Conservation (phyloP, 2,113 vertebrate species). For the Alectura lathami region DNA sequence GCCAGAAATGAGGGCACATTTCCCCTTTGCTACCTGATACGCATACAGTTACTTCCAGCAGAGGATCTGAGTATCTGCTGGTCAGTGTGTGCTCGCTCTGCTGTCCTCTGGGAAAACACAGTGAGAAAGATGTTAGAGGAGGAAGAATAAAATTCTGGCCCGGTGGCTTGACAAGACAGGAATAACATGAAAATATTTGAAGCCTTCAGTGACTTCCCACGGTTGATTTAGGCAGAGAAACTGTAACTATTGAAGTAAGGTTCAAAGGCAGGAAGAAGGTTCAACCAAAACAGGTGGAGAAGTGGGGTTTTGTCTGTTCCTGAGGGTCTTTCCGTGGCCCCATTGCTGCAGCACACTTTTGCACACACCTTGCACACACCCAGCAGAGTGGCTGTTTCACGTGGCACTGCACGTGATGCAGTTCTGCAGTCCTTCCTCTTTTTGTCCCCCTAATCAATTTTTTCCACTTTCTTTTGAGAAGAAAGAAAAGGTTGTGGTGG, state of each 20-base stretch:
- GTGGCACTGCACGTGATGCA: not conserved
- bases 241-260: not conserved
- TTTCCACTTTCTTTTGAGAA: constrained; percentile 32
- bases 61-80: not conserved
- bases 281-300: not conserved
- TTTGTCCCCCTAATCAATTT: constrained; percentile 42
- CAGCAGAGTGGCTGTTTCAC: not conserved
- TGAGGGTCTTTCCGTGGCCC: not conserved
- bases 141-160: not conserved
- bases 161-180: not conserved
- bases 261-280: not conserved
- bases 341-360: not conserved
- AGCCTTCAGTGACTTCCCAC: not conserved
- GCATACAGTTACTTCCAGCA: not conserved
- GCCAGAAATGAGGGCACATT: accelerated
- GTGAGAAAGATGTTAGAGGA: not conserved
- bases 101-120: not conserved
- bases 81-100: not conserved
- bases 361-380: not conserved
- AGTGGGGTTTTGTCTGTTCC: not conserved
- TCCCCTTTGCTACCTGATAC: not conserved
- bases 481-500: not conserved
- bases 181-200: not conserved
- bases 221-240: not conserved
- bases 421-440: constrained; percentile 24